Evolutionary conservation across 2,797 vertebrate species (phyloP), one percentile per base, ranked within the genome.

Genomic region (Meriones psammophilus): DNA sequence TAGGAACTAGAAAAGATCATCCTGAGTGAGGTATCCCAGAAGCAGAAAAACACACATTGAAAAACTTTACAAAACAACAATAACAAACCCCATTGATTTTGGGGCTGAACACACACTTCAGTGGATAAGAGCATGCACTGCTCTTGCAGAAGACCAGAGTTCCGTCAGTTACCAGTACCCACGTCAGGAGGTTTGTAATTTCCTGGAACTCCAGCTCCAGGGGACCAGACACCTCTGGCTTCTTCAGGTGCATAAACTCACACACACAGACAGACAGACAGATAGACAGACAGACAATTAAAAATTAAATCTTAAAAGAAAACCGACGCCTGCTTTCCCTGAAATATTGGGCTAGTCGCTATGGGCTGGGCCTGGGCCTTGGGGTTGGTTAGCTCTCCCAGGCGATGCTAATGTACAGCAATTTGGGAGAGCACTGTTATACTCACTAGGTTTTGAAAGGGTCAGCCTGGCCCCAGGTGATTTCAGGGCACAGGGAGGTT

Each of bases 321-420:
- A 26, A 30, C n/a, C 4, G 14, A 73, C 36, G 20, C 20, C 39
- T 89, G 17, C 20, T 42, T 36, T 64, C 36, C 42, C 17, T 46
- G 74, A 62, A 86, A 91, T 85, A 58, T 76, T 78, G 60, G n/a
- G 56, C 15, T 95, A 33, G 79, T 46, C 85, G 85, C 9, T n/a
- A 30, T 50, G 56, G 26, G 46, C 3, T 64, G 9, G 36, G 36
- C 50, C 36, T 56, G 36, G 36, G 54, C 36, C 77, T 79, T 39
- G 28, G 73, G 22, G 4, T 68, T 36, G 56, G 58, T 62, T 30
- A 80, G 73, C 8, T 79, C 9, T 3, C 24, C 33, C 58, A 39
- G 30, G 33, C 69, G 46, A 71, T 81, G 54, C 36, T 66, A 58
- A 71, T 36, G 33, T 62, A 42, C 9, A 60, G 5, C 39, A 60